These are phyloP conservation scores for Heteromormyrus szaboi DNA, from an alignment of 2,797 vertebrate species.

Conservation along the genomic window DNA sequence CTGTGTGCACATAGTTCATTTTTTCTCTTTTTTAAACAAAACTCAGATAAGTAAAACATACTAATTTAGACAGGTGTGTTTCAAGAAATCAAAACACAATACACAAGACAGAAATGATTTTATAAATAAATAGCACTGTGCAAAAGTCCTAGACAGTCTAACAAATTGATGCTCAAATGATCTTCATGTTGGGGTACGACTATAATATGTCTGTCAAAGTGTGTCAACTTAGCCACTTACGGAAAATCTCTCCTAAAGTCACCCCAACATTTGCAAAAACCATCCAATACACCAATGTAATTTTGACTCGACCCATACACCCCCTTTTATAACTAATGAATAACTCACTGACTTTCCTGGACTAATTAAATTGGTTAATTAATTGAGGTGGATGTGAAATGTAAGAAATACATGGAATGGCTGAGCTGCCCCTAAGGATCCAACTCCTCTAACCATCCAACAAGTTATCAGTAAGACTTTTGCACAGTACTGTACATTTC, in stretches of 20 bases:
- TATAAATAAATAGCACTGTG: neutral
- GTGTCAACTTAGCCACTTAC: neutral
- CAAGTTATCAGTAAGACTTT: neutral
- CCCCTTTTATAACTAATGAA: neutral
- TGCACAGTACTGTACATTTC: neutral
- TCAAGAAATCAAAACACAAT: neutral
- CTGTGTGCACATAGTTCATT: neutral
- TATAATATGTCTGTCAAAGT: neutral
- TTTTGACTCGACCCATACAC: neutral
- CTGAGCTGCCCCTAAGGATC: too few species aligned
- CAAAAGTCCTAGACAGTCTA: neutral
- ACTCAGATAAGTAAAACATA: neutral
- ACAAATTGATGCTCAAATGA: neutral
- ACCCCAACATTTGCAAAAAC: neutral
- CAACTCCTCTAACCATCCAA: neutral
- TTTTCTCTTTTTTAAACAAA: neutral
- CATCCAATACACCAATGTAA: neutral
- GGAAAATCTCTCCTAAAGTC: neutral
- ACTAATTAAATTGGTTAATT: neutral
- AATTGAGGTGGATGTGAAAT: neutral
- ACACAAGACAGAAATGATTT: neutral
- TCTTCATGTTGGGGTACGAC: neutral
- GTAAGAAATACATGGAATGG: neutral
- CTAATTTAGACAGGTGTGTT: neutral
- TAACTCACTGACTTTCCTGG: neutral